Conservation (phyloP, 2,797 vertebrate genomes). For the Brachyrhaphis roseni region DNA sequence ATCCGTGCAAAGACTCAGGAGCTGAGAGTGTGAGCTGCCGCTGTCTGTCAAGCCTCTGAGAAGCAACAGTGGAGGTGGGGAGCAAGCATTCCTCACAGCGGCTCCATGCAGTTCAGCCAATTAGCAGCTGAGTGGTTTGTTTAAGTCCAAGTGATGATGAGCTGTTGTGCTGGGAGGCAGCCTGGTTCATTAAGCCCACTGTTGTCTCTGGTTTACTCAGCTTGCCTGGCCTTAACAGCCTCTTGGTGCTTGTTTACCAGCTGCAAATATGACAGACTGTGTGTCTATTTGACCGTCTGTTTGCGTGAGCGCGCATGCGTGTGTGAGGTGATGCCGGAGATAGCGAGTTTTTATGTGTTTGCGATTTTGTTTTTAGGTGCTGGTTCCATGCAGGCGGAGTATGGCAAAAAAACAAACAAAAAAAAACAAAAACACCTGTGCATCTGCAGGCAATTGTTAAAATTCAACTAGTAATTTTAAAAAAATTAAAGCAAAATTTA, state of each 20-base stretch:
- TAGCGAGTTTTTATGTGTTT: conserved; percentile 41
- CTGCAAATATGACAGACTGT: conserved; percentile 79
- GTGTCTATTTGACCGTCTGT: conserved; percentile 80
- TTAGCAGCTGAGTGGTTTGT: conserved; percentile 79
- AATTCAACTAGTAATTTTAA: conserved; percentile 18
- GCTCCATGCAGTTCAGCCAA: conserved; percentile 75
- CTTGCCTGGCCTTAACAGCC: conserved; percentile 77
- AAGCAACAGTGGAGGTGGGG: conserved; percentile 71
- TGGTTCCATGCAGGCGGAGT: conserved; percentile 36
- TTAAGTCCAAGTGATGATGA: conserved; percentile 78
- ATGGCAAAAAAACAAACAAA: conserved; percentile 8
- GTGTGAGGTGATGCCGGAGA: conserved; percentile 58
- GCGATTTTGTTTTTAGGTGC: conserved; percentile 28
- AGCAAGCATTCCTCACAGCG: conserved; percentile 74
- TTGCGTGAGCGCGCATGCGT: conserved; percentile 68
- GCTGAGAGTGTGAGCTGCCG: conserved; percentile 60
- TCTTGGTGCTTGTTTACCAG: conserved; percentile 75
- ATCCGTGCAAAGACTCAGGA: conserved; percentile 69
- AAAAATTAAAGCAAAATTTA: not conserved
- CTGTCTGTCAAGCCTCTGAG: conserved; percentile 74
- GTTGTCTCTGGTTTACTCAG: conserved; percentile 78
- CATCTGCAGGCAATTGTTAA: conserved; percentile 35
- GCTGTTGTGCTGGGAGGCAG: conserved; percentile 77
- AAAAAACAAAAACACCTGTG: conserved; percentile 33
- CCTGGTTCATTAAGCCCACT: conserved; percentile 78